Conservation (phyloP, 2,888 invertebrate genomes). For the Peribatodes rhomboidaria region DNA sequence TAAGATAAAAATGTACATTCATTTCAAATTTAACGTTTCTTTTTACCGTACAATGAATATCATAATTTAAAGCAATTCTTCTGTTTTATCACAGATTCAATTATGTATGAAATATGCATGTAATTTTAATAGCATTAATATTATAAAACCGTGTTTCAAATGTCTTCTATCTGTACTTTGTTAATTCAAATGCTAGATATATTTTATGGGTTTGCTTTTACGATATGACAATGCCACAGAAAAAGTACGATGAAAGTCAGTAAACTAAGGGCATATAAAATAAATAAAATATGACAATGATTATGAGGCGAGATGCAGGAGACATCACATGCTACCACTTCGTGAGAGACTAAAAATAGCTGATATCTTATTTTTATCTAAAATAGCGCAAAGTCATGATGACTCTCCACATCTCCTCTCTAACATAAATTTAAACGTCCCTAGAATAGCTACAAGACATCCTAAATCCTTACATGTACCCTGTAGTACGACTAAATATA, state of each 20-base stretch:
- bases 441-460: too few species aligned
- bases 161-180: slow-evolving; percentile 15
- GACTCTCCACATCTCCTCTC: too few species aligned
- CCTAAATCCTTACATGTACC: too few species aligned
- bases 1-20: neutral
- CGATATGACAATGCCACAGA: slow-evolving; percentile 14
- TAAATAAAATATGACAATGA: too few species aligned
- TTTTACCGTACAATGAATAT: neutral
- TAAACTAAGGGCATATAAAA: neutral
- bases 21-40: neutral
- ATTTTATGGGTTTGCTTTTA: slow-evolving; percentile 16
- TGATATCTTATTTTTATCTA: neutral
- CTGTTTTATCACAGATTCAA: slow-evolving; percentile 3
- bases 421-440: too few species aligned
- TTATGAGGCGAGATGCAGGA: too few species aligned
- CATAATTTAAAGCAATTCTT: neutral
- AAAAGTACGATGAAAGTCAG: neutral
- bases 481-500: too few species aligned
- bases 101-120: slow-evolving; percentile 2
- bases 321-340: too few species aligned
- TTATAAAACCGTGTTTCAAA: slow-evolving; percentile 6
- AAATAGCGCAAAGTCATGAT: too few species aligned
- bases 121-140: slow-evolving; percentile 9
- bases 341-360: neutral
- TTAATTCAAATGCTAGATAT: slow-evolving; percentile 23